These are phyloP conservation scores for Andrena chrysosceles DNA, from an alignment of 2,888 invertebrate genomes.

Conservation along the genomic window DNA sequence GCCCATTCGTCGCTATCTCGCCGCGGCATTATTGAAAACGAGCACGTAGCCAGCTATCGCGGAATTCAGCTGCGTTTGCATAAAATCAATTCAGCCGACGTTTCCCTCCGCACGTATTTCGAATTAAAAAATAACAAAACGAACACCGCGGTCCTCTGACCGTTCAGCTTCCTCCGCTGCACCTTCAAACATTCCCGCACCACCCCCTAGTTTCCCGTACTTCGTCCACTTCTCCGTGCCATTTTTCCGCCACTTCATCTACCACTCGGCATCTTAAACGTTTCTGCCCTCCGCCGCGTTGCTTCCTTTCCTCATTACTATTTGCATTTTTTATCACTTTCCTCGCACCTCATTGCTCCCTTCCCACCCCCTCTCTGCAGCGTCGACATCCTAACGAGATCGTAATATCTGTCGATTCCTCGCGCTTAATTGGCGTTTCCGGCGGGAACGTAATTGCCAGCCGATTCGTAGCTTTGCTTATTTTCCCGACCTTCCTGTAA, in stretches of 20 bases:
- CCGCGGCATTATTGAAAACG: conserved; percentile 51
- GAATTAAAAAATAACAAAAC: conserved; percentile 62
- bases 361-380: too few relatives aligned
- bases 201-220: background rate
- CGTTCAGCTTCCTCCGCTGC: conserved; percentile 1
- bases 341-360: background rate
- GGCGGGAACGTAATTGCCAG: conserved; percentile 49
- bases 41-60: conserved; percentile 29
- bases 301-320: background rate
- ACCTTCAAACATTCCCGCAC: background rate
- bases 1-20: conserved; percentile 5
- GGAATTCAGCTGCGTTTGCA: conserved; percentile 60
- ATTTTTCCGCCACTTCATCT: background rate
- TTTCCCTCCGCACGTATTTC: conserved; percentile 30
- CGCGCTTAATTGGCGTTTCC: conserved; percentile 40
- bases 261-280: background rate
- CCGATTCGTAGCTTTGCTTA: conserved; percentile 14
- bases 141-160: conserved; percentile 4
- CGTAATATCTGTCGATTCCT: conserved; percentile 57
- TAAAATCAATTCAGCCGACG: conserved; percentile 68
- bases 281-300: background rate
- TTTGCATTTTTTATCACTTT: conserved; percentile 50
- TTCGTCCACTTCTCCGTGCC: background rate
- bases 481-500: background rate
- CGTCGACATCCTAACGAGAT: conserved; percentile 51